phyloP scores from a whole-genome alignment of 2,888 invertebrate species.

The Steinernema scapterisci region DNA sequence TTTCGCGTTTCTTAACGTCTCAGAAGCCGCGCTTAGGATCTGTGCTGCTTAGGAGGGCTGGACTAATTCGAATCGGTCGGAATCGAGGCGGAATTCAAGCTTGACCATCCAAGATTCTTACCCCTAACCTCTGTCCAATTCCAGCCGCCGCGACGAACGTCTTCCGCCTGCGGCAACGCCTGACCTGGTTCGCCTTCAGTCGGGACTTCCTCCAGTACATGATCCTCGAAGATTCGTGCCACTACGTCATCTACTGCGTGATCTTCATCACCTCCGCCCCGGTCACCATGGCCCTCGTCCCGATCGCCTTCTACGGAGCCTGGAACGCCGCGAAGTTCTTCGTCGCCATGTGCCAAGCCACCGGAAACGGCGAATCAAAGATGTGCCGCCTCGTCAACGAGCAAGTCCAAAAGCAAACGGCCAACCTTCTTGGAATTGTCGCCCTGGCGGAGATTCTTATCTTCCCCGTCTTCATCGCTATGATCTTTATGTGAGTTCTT shows the following conservation, averaged over 20 bases:
- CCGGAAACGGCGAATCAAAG: constrained; percentile 37
- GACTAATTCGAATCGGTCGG: no score
- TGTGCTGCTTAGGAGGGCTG: no score
- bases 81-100: no score
- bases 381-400: constrained; percentile 41
- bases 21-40: no score
- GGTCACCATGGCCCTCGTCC: constrained; percentile 84
- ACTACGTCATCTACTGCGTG: constrained; percentile 91
- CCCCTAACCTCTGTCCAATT: no score
- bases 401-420: constrained; percentile 38
- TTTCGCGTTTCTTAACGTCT: no score
- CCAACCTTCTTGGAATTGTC: constrained; percentile 75
- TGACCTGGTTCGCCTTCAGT: constrained; percentile 73
- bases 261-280: constrained; percentile 90
- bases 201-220: constrained; percentile 82
- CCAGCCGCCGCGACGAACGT: constrained; percentile 88
- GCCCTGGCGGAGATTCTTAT: constrained; percentile 87
- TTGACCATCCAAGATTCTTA: no score
- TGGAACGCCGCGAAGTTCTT: constrained; percentile 92
- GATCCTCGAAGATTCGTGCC: constrained; percentile 77
- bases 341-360: constrained; percentile 71
- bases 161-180: constrained; percentile 87
- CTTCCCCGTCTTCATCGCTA: constrained; percentile 72
- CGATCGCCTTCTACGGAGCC: constrained; percentile 86
- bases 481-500: constrained; percentile 81